Conservation (phyloP, 1,140 invertebrate species). For the Magallana ariakensis region DNA sequence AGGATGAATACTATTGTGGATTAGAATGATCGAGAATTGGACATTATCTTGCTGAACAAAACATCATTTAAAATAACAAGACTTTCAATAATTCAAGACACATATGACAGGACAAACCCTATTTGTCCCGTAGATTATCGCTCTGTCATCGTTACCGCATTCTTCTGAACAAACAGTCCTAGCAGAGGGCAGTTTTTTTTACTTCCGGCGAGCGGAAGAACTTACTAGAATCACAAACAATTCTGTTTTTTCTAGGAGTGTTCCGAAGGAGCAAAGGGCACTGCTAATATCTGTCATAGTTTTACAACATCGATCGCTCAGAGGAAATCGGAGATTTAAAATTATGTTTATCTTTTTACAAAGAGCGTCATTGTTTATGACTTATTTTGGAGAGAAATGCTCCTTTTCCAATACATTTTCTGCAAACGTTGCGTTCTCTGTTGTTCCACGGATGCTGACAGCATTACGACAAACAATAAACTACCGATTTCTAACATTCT, state of each 20-base stretch:
- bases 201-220: conserved; percentile 7
- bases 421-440: neutral
- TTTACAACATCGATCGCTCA: conserved; percentile 3
- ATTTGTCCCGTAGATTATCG: neutral
- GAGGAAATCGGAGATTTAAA: conserved; percentile 5
- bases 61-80: neutral
- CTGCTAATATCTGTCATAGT: neutral
- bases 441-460: neutral
- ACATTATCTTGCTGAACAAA: neutral
- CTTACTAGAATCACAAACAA: conserved; percentile 3
- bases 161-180: neutral
- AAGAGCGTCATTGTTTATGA: neutral
- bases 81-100: conserved; percentile 8
- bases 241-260: conserved; percentile 7
- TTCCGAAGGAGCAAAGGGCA: neutral
- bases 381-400: no score
- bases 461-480: neutral
- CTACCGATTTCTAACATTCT: neutral
- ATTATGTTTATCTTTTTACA: neutral
- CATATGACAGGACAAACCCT: neutral
- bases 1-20: neutral
- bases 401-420: neutral
- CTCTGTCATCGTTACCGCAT: neutral
- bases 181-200: neutral
- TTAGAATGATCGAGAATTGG: neutral